These are phyloP conservation scores for Tryphoninae sp. DNA, from an alignment of 2,888 invertebrate genomes.

Conservation along the genomic window DNA sequence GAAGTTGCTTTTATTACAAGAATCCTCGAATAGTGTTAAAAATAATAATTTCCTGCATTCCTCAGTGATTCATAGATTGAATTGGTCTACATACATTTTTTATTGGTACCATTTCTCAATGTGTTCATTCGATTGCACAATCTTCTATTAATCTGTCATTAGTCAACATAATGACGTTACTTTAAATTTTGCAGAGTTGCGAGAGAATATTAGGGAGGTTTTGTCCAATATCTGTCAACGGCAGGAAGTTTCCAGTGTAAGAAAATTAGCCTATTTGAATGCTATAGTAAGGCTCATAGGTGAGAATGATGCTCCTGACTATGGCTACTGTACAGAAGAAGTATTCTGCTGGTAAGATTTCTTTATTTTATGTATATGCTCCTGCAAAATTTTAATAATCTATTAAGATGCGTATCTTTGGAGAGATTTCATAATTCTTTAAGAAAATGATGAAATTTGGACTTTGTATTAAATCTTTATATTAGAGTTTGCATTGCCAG, in stretches of 20 bases:
- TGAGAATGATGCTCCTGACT: conserved; percentile 83
- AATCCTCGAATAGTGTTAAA: not conserved
- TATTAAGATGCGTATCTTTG: too few species aligned
- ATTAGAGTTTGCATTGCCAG: too few species aligned
- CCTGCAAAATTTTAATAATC: not conserved
- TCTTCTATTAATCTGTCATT: not conserved
- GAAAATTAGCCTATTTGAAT: conserved; percentile 93
- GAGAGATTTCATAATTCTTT: too few species aligned
- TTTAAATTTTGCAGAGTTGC: conserved; percentile 80
- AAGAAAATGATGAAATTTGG: too few species aligned
- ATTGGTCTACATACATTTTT: not conserved
- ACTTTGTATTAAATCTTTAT: too few species aligned
- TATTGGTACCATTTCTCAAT: not conserved
- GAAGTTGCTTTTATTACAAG: not conserved
- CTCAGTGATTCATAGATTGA: not conserved
- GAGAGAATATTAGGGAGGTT: conserved; percentile 84
- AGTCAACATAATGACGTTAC: not conserved
- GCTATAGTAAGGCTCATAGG: conserved; percentile 91
- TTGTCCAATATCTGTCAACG: conserved; percentile 85
- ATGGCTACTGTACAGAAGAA: conserved; percentile 90
- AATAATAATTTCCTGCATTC: not conserved
- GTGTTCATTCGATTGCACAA: too few species aligned
- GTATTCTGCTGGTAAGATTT: conserved; percentile 89
- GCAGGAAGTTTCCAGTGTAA: conserved; percentile 87
- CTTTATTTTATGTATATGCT: not conserved